A percentile compares a stretch with the other conserved stretches of the same genome.
Evolutionary conservation across 2,113 vertebrate genomes (phyloP).

Genomic region (Tenebrosternarchus preto): DNA sequence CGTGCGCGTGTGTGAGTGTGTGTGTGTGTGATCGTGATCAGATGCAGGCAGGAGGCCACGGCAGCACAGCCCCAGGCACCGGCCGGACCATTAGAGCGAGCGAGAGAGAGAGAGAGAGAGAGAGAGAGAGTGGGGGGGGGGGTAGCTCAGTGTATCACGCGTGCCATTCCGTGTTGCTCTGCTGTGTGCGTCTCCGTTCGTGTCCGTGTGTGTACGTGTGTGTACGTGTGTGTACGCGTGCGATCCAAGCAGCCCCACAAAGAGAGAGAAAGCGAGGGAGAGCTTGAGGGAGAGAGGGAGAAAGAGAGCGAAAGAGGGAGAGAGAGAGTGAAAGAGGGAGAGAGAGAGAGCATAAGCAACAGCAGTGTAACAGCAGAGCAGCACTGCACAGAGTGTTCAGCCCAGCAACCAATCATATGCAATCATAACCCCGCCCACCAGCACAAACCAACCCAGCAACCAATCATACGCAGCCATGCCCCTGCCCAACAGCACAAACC

Average conservation of each 20-base stretch:
- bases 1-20: constrained; percentile 27
- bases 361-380: constrained; percentile 44
- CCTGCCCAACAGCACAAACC: constrained; percentile 50
- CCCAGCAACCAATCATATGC: constrained; percentile 45
- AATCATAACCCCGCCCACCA: constrained; percentile 41
- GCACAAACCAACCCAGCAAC: constrained; percentile 32
- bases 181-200: not conserved
- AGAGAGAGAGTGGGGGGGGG: constrained; percentile 10
- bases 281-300: constrained; percentile 42
- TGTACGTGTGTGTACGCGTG: too few species aligned
- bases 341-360: constrained; percentile 5
- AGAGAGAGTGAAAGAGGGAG: not conserved
- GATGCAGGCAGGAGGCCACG: constrained; percentile 69
- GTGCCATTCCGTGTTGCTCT: not conserved
- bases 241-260: constrained; percentile 24
- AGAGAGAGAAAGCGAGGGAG: constrained; percentile 40
- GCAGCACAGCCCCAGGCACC: constrained; percentile 80
- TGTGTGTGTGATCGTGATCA: constrained; percentile 62
- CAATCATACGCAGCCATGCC: constrained; percentile 41
- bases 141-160: not conserved
- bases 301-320: constrained; percentile 41
- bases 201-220: not conserved
- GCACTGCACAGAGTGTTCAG: constrained; percentile 52
- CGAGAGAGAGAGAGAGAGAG: constrained; percentile 49
- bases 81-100: constrained; percentile 77